A percentile compares a stretch with the other conserved stretches of the same genome.
These are phyloP conservation scores for Lobophora halterata DNA, from an alignment of 2,888 invertebrate species.

Conservation along the genomic window DNA sequence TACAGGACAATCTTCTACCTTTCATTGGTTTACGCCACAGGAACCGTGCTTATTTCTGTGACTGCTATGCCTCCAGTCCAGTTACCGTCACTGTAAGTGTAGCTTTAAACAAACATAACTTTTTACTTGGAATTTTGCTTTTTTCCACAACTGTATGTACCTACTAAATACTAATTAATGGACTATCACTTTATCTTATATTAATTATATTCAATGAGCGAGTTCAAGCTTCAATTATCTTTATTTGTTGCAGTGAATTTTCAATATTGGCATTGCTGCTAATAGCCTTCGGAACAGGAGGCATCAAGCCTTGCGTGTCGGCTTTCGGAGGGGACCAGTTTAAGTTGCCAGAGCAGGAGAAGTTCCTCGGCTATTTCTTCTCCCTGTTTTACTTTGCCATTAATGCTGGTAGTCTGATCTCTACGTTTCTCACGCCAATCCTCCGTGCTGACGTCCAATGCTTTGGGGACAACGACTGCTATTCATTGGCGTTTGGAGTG, in stretches of 20 bases:
- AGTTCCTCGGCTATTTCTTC: constrained; percentile 91
- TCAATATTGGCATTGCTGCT: constrained; percentile 85
- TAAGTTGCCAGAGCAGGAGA: constrained; percentile 88
- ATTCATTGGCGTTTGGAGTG: constrained; percentile 92
- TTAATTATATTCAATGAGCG: too few relatives aligned
- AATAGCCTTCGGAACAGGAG: constrained; percentile 95
- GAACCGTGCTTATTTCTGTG: constrained; percentile 88
- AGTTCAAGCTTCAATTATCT: too few relatives aligned
- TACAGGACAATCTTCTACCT: constrained; percentile 91
- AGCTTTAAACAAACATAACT: too few relatives aligned
- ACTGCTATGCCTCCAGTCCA: constrained; percentile 83
- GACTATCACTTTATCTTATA: too few relatives aligned
- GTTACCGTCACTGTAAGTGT: constrained; percentile 81
- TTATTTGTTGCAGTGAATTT: constrained; percentile 77
- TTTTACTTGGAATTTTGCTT: too few relatives aligned
- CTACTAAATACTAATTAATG: too few relatives aligned
- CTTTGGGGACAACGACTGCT: constrained; percentile 89
- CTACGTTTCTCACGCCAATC: constrained; percentile 93
- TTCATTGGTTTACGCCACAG: constrained; percentile 91
- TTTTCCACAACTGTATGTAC: too few relatives aligned
- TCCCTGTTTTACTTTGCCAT: constrained; percentile 97
- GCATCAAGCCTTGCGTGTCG: constrained; percentile 97
- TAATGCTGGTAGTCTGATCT: constrained; percentile 93
- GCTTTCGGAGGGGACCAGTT: constrained; percentile 98
- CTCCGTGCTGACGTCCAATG: constrained; percentile 89